These are phyloP conservation scores for Cactoblastis cactorum DNA, from an alignment of 2,888 invertebrate species.

Conservation along the genomic window DNA sequence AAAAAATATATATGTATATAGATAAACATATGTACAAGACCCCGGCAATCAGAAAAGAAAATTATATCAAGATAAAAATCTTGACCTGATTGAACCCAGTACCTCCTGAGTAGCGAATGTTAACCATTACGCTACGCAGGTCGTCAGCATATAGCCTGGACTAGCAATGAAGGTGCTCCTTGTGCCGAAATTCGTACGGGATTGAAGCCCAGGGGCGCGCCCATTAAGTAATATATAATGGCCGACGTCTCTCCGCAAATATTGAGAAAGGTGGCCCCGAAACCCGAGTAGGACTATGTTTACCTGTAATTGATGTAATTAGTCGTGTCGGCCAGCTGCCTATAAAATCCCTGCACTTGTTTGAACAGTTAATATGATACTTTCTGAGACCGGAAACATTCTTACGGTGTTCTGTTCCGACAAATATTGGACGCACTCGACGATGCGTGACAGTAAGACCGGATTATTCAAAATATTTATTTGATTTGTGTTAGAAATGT, in stretches of 20 bases:
- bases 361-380: conserved; percentile 74
- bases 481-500: background rate
- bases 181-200: too few species aligned
- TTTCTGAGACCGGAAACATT: conserved; percentile 73
- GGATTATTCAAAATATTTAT: conserved; percentile 29
- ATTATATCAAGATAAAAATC: too few species aligned
- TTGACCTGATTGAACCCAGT: too few species aligned
- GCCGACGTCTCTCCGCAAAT: conserved; percentile 54
- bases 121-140: too few species aligned
- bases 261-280: conserved; percentile 65
- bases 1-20: too few species aligned
- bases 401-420: conserved; percentile 66
- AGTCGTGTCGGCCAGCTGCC: conserved; percentile 77
- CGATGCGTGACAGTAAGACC: conserved; percentile 62
- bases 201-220: conserved; percentile 3
- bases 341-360: conserved; percentile 58
- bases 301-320: conserved; percentile 79
- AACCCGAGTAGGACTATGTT: conserved; percentile 67
- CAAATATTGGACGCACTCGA: conserved; percentile 73
- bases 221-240: too few species aligned
- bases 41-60: too few species aligned
- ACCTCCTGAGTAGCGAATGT: too few species aligned
- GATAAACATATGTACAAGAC: too few species aligned
- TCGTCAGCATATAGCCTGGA: too few species aligned
- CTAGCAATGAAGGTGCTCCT: too few species aligned